Evolutionary conservation across 2,888 invertebrate genomes (phyloP), one percentile per base, ranked within the genome.

Genomic region (Ferrisia virgata): DNA sequence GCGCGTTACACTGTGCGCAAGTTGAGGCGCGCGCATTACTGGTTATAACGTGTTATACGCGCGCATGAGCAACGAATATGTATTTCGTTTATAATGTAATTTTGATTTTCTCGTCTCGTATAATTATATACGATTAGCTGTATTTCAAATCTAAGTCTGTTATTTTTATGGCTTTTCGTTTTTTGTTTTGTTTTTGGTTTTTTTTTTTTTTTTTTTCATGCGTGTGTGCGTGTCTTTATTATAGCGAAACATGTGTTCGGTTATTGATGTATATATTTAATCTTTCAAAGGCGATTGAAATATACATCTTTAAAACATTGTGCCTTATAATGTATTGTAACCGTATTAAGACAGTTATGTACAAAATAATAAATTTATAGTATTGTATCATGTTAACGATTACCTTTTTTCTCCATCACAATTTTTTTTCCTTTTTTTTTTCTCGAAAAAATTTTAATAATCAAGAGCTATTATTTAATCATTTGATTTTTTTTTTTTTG

Each of bases 231-330:
- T 76, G 36, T 64, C 28, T 53, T n/a, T 53, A 64, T 69, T 58
- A 58, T 82, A 82, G 82, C 82, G 53, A 82, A 82, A 82, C 58
- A 82, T 82, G 82, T 82, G 82, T 82, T 82, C 82, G 53, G 82
- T 82, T 58, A 39, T 58, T 33, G 82, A 39, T 82, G 58, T 81
- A 33, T 81, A 81, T 82, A n/a, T n/a, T n/a, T n/a, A n/a, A n/a
- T n/a, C 36, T 82, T 82, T 31, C 82, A 58, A 13, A 15, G 25
- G 47, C 18, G 18, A 33, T 18, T n/a, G 36, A 76, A 36, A 76
- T 76, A 76, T 36, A 36, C 36, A 33, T 81, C 43, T 81, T 69
- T 31, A 53, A 64, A 82, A 64, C 58, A 82, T 64, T 82, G 82
- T 82, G 82, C 82, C 82, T 82, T 82, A 82, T 64, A 64, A 58